Conservation (phyloP, 1,140 invertebrate species). For the Mesaphorura yosii region DNA sequence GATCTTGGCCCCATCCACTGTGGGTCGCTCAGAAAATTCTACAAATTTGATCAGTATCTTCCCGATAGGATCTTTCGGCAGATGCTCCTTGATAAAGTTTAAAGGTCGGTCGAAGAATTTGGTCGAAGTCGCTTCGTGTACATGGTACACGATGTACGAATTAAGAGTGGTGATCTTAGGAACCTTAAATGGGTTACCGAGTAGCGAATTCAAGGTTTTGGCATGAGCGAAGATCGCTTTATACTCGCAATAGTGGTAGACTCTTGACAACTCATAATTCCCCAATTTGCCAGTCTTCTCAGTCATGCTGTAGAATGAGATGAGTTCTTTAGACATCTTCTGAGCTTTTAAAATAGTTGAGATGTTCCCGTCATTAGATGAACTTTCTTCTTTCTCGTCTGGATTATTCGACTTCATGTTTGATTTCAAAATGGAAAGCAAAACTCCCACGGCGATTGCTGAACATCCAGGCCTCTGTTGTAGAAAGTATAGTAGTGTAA, state of each 20-base stretch:
- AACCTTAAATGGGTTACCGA: constrained; percentile 8
- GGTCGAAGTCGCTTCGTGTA: not conserved
- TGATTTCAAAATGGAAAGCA: not conserved
- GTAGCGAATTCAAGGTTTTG: constrained; percentile 11
- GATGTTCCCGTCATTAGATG: not conserved
- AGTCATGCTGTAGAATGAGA: not conserved
- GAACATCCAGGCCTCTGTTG: too few relatives aligned
- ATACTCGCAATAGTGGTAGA: constrained; percentile 5
- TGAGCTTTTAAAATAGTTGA: too few relatives aligned
- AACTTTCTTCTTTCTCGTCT: not conserved
- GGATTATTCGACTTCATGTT: not conserved
- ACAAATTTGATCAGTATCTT: too few relatives aligned
- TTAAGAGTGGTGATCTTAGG: not conserved
- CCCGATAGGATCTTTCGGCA: not conserved
- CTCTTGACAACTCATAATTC: too few relatives aligned
- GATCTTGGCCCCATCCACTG: too few relatives aligned
- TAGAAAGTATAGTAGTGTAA: too few relatives aligned
- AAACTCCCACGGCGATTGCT: constrained; percentile 3
- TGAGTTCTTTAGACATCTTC: not conserved
- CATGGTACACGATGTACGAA: not conserved
- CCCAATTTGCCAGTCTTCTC: constrained; percentile 1
- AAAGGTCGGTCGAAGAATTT: not conserved
- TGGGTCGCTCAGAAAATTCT: too few relatives aligned
- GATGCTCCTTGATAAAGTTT: not conserved
- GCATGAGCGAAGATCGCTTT: constrained; percentile 5